Conservation (phyloP, 92 coral and sea anemone species). For the Epizoanthus rinbou region DNA sequence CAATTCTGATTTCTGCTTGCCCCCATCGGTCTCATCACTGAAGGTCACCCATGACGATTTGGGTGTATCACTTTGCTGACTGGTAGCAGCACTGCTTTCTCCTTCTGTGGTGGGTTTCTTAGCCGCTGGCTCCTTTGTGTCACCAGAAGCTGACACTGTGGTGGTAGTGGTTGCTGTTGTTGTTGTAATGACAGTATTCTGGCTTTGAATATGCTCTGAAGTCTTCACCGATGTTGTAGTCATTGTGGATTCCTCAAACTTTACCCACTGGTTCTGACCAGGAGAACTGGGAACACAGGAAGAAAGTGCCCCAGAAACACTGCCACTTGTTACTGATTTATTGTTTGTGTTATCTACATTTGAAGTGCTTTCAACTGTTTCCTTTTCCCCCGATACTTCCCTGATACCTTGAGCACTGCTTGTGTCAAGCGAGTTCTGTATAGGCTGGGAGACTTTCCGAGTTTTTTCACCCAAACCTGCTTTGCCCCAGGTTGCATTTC, state of each 20-base stretch:
- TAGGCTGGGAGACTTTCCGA: background rate
- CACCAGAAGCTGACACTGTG: background rate
- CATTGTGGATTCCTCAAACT: conserved; percentile 61
- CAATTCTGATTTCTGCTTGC: conserved; percentile 31
- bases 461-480: background rate
- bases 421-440: background rate
- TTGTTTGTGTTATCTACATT: background rate
- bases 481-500: background rate
- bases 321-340: background rate
- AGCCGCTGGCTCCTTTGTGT: background rate
- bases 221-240: conserved; percentile 1
- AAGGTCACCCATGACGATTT: conserved; percentile 33
- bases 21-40: conserved; percentile 1
- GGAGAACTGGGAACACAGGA: conserved; percentile 38
- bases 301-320: background rate
- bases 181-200: background rate
- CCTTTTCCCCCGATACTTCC: background rate
- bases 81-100: background rate
- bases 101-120: background rate
- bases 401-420: background rate
- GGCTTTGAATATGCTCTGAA: conserved; percentile 12
- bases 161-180: background rate
- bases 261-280: conserved; percentile 71
- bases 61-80: background rate
- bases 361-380: background rate